Evolutionary conservation across 2,888 invertebrate genomes (phyloP).

Genomic region (Drosophila kuntzei): DNA sequence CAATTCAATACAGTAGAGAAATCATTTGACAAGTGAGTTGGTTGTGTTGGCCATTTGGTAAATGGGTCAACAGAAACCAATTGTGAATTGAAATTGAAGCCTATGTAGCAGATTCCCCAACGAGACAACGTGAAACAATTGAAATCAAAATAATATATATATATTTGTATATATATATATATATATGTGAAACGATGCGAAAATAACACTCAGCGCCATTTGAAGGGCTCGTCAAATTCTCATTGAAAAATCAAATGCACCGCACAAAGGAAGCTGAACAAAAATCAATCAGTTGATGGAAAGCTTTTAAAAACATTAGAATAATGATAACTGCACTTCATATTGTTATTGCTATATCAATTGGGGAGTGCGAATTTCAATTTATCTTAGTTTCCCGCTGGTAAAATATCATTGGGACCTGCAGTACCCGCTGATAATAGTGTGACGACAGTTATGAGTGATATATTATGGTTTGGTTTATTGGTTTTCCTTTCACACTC

Average conservation of each 20-base stretch:
- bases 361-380: constrained; percentile 24
- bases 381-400: constrained; percentile 18
- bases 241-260: constrained; percentile 5
- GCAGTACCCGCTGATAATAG: background rate
- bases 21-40: constrained; percentile 8
- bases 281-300: constrained; percentile 72
- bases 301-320: constrained; percentile 67
- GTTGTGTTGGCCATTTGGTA: constrained; percentile 2
- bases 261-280: constrained; percentile 24
- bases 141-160: constrained; percentile 31
- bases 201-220: constrained; percentile 36
- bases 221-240: constrained; percentile 15
- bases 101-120: background rate
- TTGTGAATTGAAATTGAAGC: constrained; percentile 23
- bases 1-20: constrained; percentile 7
- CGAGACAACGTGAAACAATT: constrained; percentile 22
- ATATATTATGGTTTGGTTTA: constrained; percentile 6
- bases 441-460: constrained; percentile 9
- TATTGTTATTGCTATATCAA: constrained; percentile 14
- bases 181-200: constrained; percentile 37
- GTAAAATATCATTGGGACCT: background rate
- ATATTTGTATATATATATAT: constrained; percentile 10
- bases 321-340: constrained; percentile 44
- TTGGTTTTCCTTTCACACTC: constrained; percentile 21
- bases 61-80: constrained; percentile 37